These are phyloP conservation scores for Macrotis lagotis DNA, from an alignment of 2,113 vertebrate species.

Conservation along the genomic window DNA sequence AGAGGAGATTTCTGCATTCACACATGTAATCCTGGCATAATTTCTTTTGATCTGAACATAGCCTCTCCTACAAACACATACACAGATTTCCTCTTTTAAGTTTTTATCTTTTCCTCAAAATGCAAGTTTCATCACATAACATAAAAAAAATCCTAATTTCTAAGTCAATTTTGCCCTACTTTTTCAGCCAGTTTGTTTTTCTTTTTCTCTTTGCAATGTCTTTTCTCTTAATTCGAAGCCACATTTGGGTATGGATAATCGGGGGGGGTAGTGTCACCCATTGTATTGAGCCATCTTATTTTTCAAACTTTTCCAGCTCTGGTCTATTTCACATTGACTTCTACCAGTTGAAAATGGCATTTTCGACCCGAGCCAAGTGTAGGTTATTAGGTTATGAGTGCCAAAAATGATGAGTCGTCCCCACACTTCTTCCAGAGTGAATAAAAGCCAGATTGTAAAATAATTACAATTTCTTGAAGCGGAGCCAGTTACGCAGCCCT, in stretches of 20 bases:
- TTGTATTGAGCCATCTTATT: conserved; percentile 69
- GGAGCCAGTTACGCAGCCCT: conserved; percentile 80
- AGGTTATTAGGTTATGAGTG: conserved; percentile 82
- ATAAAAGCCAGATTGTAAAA: conserved; percentile 89
- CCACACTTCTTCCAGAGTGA: conserved; percentile 83
- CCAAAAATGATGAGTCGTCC: conserved; percentile 82
- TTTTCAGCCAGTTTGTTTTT: conserved; percentile 23
- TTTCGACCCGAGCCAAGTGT: conserved; percentile 77
- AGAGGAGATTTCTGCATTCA: conserved; percentile 6
- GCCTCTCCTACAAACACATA: not conserved
- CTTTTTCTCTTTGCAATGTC: conserved; percentile 2
- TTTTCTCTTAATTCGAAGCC: conserved; percentile 18
- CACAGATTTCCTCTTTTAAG: conserved; percentile 8
- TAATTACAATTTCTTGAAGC: conserved; percentile 86
- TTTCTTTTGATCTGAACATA: conserved; percentile 50
- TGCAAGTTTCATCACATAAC: conserved; percentile 24
- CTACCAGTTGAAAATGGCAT: conserved; percentile 76
- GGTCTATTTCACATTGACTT: conserved; percentile 69
- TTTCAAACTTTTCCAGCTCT: conserved; percentile 61
- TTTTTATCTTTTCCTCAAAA: conserved; percentile 38
- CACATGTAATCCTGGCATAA: conserved; percentile 50
- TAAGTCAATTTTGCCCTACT: not conserved
- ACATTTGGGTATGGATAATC: conserved; percentile 41
- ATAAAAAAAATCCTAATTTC: conserved; percentile 12
- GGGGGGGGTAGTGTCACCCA: conserved; percentile 54